Conservation (phyloP, 1,140 invertebrate species). For the Sogatella furcifera region DNA sequence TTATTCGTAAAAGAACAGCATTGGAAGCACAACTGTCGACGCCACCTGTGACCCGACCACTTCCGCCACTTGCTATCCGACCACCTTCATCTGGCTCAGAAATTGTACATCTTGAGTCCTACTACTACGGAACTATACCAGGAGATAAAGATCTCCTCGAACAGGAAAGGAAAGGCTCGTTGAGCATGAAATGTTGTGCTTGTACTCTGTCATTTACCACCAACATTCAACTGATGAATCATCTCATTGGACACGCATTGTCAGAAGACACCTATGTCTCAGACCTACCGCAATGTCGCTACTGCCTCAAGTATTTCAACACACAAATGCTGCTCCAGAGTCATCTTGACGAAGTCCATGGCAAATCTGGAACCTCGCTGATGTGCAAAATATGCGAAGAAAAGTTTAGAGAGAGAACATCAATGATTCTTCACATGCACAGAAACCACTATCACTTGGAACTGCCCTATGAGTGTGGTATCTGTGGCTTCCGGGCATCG, state of each 20-base stretch:
- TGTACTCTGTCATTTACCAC: constrained; percentile 43
- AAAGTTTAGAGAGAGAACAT: constrained; percentile 18
- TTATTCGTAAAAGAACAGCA: neutral
- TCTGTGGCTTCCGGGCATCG: constrained; percentile 60
- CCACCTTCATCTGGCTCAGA: neutral
- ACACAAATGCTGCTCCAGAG: constrained; percentile 14
- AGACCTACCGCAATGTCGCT: constrained; percentile 18
- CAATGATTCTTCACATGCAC: constrained; percentile 60
- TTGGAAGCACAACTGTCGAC: neutral
- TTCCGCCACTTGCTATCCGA: neutral
- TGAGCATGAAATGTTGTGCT: constrained; percentile 36
- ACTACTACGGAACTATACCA: constrained; percentile 45
- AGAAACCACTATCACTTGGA: constrained; percentile 61
- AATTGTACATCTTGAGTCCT: constrained; percentile 35
- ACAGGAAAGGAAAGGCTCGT: neutral
- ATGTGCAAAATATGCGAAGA: constrained; percentile 31
- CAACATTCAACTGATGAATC: constrained; percentile 53
- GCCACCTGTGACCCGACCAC: neutral
- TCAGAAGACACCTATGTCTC: constrained; percentile 27
- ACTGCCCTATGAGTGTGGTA: constrained; percentile 65
- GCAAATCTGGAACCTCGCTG: neutral
- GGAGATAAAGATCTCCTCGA: constrained; percentile 22
- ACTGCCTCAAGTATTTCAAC: constrained; percentile 27
- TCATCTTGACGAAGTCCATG: constrained; percentile 21
- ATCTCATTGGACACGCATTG: constrained; percentile 50